Conservation (phyloP, 2,797 vertebrate species). For the Sarcoramphus papa region DNA sequence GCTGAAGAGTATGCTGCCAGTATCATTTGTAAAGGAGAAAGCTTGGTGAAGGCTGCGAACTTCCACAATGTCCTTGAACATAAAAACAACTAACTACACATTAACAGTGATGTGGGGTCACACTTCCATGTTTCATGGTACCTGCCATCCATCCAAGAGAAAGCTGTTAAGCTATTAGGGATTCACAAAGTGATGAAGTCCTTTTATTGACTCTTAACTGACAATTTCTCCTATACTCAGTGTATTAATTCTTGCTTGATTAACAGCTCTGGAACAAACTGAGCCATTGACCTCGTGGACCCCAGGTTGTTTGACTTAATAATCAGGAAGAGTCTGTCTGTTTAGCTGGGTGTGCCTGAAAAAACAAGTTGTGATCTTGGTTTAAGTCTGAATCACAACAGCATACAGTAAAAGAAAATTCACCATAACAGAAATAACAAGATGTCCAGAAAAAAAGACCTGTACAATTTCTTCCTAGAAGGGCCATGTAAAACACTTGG, state of each 20-base stretch:
- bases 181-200: neutral
- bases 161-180: neutral
- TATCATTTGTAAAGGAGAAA: neutral
- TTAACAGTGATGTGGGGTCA: neutral
- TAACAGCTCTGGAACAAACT: constrained; percentile 12
- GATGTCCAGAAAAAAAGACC: neutral
- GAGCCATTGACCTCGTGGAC: neutral
- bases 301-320: neutral
- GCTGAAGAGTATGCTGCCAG: fast-evolving
- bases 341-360: neutral
- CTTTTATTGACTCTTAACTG: constrained; percentile 10
- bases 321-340: neutral
- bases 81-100: neutral
- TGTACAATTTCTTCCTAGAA: neutral
- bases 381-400: neutral
- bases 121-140: neutral
- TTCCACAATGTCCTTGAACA: neutral
- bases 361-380: neutral
- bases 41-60: neutral
- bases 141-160: neutral
- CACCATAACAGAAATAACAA: neutral
- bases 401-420: neutral
- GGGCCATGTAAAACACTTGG: neutral
- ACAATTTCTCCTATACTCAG: neutral
- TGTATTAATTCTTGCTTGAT: constrained; percentile 28